Evolutionary conservation across 2,888 invertebrate species (phyloP).

Genomic region (Drosophila paramelanica): DNA sequence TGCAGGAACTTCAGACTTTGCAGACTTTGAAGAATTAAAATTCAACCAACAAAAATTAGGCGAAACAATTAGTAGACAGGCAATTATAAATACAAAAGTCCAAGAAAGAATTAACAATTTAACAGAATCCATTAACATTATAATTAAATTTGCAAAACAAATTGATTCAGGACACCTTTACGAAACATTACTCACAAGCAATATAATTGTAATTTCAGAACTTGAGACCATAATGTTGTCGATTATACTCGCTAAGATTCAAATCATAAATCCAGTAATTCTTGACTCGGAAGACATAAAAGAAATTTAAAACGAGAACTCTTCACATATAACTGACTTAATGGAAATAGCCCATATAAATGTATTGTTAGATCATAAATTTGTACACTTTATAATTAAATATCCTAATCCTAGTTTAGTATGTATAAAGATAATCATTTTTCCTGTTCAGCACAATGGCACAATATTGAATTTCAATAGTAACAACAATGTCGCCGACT

Average conservation of each 20-base stretch:
- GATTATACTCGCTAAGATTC: background rate
- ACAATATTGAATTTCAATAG: too few relatives aligned
- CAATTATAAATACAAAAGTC: background rate
- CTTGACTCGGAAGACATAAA: background rate
- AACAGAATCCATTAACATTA: background rate
- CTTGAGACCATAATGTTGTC: background rate
- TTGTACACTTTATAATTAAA: too few relatives aligned
- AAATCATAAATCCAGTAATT: background rate
- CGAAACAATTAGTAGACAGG: background rate
- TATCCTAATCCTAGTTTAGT: too few relatives aligned
- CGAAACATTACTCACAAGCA: too few relatives aligned
- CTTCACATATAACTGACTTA: background rate
- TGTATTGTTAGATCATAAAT: slow-evolving; percentile 1
- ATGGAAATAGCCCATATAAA: background rate
- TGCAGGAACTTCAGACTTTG: background rate
- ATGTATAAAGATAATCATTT: too few relatives aligned
- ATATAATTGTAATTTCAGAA: too few relatives aligned
- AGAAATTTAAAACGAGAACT: background rate
- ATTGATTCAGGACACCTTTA: too few relatives aligned
- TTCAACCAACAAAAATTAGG: background rate
- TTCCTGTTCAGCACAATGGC: too few relatives aligned
- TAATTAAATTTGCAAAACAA: background rate
- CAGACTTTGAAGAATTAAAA: background rate
- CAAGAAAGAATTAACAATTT: background rate
- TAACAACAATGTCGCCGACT: too few relatives aligned